Conservation (phyloP, 2,797 vertebrate genomes). For the Typhlichthys eigenmanni region DNA sequence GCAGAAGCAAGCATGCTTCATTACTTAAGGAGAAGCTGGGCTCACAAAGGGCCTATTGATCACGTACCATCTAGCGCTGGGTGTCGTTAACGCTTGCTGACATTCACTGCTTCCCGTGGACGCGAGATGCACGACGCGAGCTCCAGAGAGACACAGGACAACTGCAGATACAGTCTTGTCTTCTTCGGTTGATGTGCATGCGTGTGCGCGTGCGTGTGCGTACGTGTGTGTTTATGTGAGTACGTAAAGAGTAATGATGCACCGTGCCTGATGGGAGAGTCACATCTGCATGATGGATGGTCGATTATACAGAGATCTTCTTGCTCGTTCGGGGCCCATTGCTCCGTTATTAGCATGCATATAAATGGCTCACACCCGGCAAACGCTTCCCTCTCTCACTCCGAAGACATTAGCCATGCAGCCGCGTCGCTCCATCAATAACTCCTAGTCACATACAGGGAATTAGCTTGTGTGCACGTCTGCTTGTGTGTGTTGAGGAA, state of each 20-base stretch:
- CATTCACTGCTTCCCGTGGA: slow-evolving; percentile 33
- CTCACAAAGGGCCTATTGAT: slow-evolving; percentile 48
- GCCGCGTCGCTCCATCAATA: slow-evolving; percentile 57
- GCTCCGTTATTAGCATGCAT: slow-evolving; percentile 68
- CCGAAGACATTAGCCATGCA: slow-evolving; percentile 57
- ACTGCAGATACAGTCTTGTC: slow-evolving; percentile 31
- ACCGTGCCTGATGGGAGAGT: slow-evolving; percentile 52
- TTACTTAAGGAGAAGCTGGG: slow-evolving; percentile 38
- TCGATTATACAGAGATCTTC: slow-evolving; percentile 60
- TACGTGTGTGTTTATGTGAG: slow-evolving; percentile 19
- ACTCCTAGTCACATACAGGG: slow-evolving; percentile 44
- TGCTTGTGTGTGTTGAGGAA: slow-evolving; percentile 16
- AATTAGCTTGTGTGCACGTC: slow-evolving; percentile 25
- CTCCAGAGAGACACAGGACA: slow-evolving; percentile 39
- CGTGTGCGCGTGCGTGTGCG: neutral
- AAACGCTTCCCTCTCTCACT: slow-evolving; percentile 54
- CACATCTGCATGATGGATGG: slow-evolving; percentile 67
- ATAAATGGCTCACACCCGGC: slow-evolving; percentile 66
- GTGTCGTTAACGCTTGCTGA: slow-evolving; percentile 42
- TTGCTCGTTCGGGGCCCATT: slow-evolving; percentile 46
- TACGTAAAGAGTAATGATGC: slow-evolving; percentile 56
- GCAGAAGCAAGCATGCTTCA: slow-evolving; percentile 37
- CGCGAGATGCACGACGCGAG: slow-evolving; percentile 28
- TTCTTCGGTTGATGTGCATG: slow-evolving; percentile 11
- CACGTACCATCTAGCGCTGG: slow-evolving; percentile 9